Conservation (phyloP, 2,797 vertebrate species). For the Agapornis canus region DNA sequence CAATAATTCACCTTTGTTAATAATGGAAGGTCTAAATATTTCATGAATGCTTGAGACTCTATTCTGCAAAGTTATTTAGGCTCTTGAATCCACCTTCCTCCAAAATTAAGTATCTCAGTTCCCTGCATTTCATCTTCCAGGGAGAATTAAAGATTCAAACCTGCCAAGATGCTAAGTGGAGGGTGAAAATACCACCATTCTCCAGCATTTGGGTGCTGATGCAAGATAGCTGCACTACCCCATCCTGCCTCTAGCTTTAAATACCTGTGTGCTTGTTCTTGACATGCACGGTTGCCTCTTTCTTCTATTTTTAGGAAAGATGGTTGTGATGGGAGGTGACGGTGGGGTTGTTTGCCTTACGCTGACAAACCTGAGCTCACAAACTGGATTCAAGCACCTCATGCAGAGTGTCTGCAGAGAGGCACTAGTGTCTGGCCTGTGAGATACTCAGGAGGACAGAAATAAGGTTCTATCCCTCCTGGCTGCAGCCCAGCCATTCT, state of each 20-base stretch:
- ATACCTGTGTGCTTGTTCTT: neutral
- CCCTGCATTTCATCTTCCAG: neutral
- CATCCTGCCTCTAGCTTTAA: neutral
- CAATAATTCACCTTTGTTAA: neutral
- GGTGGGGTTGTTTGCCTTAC: neutral
- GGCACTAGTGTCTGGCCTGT: neutral
- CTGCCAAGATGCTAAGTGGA: neutral
- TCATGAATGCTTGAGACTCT: neutral
- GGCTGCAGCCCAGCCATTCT: neutral
- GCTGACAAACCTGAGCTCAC: neutral
- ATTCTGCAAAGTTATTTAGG: neutral
- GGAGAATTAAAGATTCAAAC: neutral
- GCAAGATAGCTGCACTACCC: neutral
- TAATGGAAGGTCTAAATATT: neutral
- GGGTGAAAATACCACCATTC: neutral
- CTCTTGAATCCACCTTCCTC: neutral
- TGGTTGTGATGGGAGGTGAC: neutral
- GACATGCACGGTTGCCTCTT: neutral
- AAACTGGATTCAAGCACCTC: neutral
- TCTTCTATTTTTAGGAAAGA: neutral
- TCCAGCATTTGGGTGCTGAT: neutral
- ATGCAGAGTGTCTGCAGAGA: neutral
- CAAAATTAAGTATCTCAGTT: neutral
- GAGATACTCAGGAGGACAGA: neutral
- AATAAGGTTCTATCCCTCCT: neutral